phyloP scores from a whole-genome alignment of 2,797 vertebrate genomes.

The Mallotus villosus region DNA sequence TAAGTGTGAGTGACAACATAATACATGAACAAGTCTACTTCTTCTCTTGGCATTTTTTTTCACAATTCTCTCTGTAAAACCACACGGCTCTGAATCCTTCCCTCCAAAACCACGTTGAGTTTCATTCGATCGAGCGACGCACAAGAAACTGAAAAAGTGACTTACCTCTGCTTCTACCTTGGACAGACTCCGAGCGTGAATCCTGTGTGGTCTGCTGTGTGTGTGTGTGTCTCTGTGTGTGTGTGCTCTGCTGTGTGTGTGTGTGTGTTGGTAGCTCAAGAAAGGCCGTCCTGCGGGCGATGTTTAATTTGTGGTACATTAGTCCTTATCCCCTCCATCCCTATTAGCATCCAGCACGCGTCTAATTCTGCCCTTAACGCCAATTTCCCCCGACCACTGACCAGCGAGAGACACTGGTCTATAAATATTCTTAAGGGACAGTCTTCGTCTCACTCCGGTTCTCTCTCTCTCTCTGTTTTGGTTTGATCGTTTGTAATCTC shows the following conservation, averaged over 20 bases:
- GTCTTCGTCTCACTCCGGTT: neutral
- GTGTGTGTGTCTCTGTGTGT: neutral
- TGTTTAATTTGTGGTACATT: conserved; percentile 74
- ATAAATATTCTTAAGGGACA: conserved; percentile 72
- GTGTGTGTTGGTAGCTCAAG: conserved; percentile 15
- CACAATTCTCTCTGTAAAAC: neutral
- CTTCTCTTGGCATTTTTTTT: too few relatives aligned
- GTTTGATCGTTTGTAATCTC: neutral
- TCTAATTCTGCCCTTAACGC: conserved; percentile 65
- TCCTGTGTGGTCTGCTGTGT: conserved; percentile 8
- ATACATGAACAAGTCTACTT: too few relatives aligned
- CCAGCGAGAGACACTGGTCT: conserved; percentile 47
- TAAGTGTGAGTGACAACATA: too few relatives aligned
- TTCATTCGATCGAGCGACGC: neutral
- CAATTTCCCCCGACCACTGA: conserved; percentile 49
- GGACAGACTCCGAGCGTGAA: neutral
- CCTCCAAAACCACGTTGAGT: neutral
- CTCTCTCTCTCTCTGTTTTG: conserved; percentile 22
- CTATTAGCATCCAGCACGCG: conserved; percentile 62
- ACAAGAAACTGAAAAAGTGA: conserved; percentile 13
- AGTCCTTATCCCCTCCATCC: conserved; percentile 74
- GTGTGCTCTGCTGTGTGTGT: neutral
- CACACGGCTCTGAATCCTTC: too few relatives aligned
- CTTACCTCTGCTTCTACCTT: conserved; percentile 59
- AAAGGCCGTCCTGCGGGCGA: conserved; percentile 35